Evolutionary conservation across 2,113 vertebrate genomes (phyloP).

Genomic region (Aleadryas rufinucha): DNA sequence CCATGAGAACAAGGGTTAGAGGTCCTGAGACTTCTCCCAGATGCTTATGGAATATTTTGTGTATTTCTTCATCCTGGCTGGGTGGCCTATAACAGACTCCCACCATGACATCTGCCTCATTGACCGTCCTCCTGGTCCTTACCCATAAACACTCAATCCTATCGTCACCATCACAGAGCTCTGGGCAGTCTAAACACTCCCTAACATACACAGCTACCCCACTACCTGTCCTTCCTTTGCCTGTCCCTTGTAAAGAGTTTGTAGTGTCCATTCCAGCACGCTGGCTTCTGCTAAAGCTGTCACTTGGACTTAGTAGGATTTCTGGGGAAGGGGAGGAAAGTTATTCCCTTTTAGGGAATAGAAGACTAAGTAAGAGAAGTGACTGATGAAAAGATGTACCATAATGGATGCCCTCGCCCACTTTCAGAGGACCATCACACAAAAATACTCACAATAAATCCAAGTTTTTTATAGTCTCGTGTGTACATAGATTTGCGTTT

Average conservation of each 20-base stretch:
- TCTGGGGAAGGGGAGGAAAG: not conserved
- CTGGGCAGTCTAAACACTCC: not conserved
- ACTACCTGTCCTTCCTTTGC: not conserved
- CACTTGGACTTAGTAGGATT: not conserved
- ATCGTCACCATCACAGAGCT: not conserved
- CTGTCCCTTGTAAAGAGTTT: not conserved
- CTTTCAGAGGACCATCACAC: not conserved
- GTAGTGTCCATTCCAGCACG: not conserved
- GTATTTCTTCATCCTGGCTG: not conserved
- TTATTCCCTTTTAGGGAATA: not conserved
- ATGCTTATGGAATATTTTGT: not conserved
- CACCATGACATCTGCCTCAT: not conserved
- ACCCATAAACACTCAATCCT: not conserved
- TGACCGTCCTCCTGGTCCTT: not conserved
- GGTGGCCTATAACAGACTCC: not conserved
- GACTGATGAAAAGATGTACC: not conserved
- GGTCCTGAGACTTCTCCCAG: not conserved
- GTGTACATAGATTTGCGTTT: constrained; percentile 99
- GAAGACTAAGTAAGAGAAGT: not conserved
- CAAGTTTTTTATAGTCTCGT: constrained; percentile 97
- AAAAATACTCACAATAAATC: constrained; percentile 90
- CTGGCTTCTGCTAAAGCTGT: not conserved
- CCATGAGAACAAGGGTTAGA: not conserved
- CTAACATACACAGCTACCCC: not conserved
- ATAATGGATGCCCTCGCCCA: not conserved